phyloP scores from a whole-genome alignment of 2,888 invertebrate species.

The Melinopterus prodromus region DNA sequence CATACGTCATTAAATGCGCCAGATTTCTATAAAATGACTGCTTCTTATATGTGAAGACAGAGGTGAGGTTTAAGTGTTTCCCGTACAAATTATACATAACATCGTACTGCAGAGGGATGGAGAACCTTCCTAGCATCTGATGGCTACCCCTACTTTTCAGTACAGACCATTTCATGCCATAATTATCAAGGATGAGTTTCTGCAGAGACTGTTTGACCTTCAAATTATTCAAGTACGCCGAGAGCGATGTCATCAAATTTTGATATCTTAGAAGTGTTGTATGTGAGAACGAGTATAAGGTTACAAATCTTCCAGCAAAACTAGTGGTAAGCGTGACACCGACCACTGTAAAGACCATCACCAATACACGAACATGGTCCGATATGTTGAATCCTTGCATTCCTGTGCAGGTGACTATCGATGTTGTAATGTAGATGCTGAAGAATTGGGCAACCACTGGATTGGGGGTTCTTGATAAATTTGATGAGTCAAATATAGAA shows the following conservation, averaged over 20 bases:
- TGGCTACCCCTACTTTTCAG: conserved; percentile 30
- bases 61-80: conserved; percentile 24
- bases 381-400: conserved; percentile 34
- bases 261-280: conserved; percentile 31
- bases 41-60: conserved; percentile 30
- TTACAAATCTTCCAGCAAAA: conserved; percentile 29
- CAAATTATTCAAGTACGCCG: conserved; percentile 18
- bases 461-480: conserved; percentile 29
- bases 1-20: conserved; percentile 31
- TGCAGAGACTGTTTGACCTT: conserved; percentile 30
- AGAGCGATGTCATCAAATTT: conserved; percentile 29
- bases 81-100: conserved; percentile 38
- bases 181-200: conserved; percentile 34
- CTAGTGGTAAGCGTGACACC: conserved; percentile 24
- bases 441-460: conserved; percentile 29
- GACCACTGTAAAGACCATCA: conserved; percentile 25
- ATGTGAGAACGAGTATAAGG: conserved; percentile 27
- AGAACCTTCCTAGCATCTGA: conserved; percentile 28
- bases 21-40: conserved; percentile 36
- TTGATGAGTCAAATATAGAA: conserved; percentile 21
- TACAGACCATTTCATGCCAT: conserved; percentile 34
- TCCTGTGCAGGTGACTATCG: conserved; percentile 32
- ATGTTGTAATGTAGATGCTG: conserved; percentile 29
- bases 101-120: conserved; percentile 34
- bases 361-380: conserved; percentile 8